phyloP scores from a whole-genome alignment of 2,888 invertebrate species.

The Helicoverpa assulta region DNA sequence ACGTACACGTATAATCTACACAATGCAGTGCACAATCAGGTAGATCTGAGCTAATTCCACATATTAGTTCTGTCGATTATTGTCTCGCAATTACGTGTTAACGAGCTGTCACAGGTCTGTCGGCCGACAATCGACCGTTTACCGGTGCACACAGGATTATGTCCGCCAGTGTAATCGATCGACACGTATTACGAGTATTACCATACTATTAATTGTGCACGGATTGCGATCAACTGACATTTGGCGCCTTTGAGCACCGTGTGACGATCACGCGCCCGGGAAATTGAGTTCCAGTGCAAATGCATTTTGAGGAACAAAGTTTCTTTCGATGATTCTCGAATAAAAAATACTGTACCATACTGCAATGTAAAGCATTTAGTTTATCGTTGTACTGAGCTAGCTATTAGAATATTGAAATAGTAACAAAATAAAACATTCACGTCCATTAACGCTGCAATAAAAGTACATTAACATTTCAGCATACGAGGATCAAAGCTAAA shows the following conservation, averaged over 20 bases:
- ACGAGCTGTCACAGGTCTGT: conserved; percentile 59
- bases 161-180: conserved; percentile 56
- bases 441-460: neutral
- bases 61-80: conserved; percentile 63
- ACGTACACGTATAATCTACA: conserved; percentile 30
- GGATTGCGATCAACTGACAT: conserved; percentile 41
- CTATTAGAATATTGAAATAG: no score
- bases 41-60: conserved; percentile 51
- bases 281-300: conserved; percentile 29
- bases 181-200: conserved; percentile 42
- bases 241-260: conserved; percentile 39
- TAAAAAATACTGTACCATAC: neutral
- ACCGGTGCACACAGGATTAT: conserved; percentile 55
- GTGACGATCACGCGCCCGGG: conserved; percentile 1
- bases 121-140: conserved; percentile 51
- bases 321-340: neutral
- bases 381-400: no score
- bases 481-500: conserved; percentile 28
- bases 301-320: neutral
- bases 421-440: no score
- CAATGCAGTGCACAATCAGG: conserved; percentile 50
- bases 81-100: conserved; percentile 62
- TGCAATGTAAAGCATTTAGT: no score
- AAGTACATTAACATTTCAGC: neutral
- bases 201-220: conserved; percentile 50